These are phyloP conservation scores for Drosophila chauvacae DNA, from an alignment of 1,140 invertebrate genomes.

Conservation along the genomic window DNA sequence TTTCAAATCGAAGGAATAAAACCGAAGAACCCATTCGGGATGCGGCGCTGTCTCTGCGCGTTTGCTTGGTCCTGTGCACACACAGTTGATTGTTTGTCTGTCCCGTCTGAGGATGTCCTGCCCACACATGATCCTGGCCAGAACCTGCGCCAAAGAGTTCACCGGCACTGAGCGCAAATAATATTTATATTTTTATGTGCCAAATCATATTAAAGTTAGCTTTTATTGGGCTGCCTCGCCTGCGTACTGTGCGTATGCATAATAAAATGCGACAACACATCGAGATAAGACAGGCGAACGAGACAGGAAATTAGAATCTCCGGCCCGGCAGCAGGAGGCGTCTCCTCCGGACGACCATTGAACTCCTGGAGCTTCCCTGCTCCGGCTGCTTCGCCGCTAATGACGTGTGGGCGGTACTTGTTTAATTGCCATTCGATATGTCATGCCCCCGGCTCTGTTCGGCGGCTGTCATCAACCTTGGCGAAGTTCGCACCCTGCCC, in stretches of 20 bases:
- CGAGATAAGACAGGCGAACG: slow-evolving; percentile 72
- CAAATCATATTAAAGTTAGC: slow-evolving; percentile 78
- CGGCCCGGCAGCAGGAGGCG: slow-evolving; percentile 27
- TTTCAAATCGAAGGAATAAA: slow-evolving; percentile 46
- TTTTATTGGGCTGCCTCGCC: slow-evolving; percentile 62
- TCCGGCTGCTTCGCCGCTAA: slow-evolving; percentile 27
- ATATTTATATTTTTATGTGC: slow-evolving; percentile 81
- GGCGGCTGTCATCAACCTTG: slow-evolving; percentile 73
- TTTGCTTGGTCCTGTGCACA: slow-evolving; percentile 37
- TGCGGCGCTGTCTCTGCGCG: slow-evolving; percentile 37
- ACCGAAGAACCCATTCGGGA: slow-evolving; percentile 61
- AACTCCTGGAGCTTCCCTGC: slow-evolving; percentile 25
- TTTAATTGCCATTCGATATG: slow-evolving; percentile 79
- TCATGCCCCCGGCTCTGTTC: slow-evolving; percentile 35
- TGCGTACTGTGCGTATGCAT: slow-evolving; percentile 70
- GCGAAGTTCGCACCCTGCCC: slow-evolving; percentile 10
- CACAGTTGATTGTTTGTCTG: slow-evolving; percentile 55
- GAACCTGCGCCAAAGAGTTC: slow-evolving; percentile 53
- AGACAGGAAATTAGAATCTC: slow-evolving; percentile 73
- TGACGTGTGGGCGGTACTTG: slow-evolving; percentile 61
- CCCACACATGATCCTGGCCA: slow-evolving; percentile 38
- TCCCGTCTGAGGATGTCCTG: slow-evolving; percentile 21
- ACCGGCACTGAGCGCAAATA: slow-evolving; percentile 63
- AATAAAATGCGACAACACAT: slow-evolving; percentile 73
- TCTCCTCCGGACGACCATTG: slow-evolving; percentile 48